phyloP scores from a whole-genome alignment of 2,888 invertebrate genomes.

The Scelioninae gen. 2 region DNA sequence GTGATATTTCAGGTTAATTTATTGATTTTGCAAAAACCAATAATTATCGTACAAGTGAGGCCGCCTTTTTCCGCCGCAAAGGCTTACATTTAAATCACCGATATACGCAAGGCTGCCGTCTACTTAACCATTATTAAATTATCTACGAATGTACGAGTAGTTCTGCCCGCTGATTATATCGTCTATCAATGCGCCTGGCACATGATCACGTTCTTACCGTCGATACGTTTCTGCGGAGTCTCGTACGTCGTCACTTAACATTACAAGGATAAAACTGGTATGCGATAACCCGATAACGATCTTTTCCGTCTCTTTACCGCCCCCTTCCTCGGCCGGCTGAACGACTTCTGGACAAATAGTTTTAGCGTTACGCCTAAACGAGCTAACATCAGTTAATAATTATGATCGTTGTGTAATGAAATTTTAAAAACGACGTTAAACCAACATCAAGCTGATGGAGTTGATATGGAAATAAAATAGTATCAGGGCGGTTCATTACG shows the following conservation, averaged over 20 bases:
- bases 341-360: constrained; percentile 55
- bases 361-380: constrained; percentile 32
- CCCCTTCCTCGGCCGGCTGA: constrained; percentile 24
- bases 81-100: constrained; percentile 48
- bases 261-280: constrained; percentile 69
- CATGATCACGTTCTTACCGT: constrained; percentile 46
- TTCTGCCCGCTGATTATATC: constrained; percentile 65
- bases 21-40: constrained; percentile 45
- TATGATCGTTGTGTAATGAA: constrained; percentile 30
- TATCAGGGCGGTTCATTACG: constrained; percentile 8
- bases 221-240: constrained; percentile 45
- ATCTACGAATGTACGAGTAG: constrained; percentile 60
- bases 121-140: constrained; percentile 71
- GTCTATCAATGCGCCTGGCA: constrained; percentile 68
- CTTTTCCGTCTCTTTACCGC: constrained; percentile 49
- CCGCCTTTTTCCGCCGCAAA: constrained; percentile 15
- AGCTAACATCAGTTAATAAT: constrained; percentile 44
- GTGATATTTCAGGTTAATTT: constrained; percentile 40
- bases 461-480: constrained; percentile 22
- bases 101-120: constrained; percentile 44
- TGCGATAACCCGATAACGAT: constrained; percentile 62
- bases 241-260: constrained; percentile 63
- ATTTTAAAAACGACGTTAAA: constrained; percentile 19
- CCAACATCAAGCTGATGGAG: constrained; percentile 7
- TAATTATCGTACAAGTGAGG: constrained; percentile 52